phyloP scores from a whole-genome alignment of 2,797 vertebrate species.

The Poeciliopsis infans region DNA sequence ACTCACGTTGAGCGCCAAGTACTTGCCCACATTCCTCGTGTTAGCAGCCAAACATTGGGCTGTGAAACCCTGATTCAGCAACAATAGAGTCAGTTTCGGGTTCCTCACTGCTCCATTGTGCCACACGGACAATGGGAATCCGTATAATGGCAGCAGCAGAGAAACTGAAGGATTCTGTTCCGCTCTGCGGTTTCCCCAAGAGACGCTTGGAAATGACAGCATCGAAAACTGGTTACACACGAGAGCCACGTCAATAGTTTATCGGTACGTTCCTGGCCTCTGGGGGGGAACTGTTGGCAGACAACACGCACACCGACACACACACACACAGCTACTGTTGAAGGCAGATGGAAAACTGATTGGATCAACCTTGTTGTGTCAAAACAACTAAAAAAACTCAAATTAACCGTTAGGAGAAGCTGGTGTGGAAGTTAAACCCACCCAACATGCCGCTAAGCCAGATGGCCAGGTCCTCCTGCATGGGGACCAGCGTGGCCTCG shows the following conservation, averaged over 20 bases:
- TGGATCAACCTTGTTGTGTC: background rate
- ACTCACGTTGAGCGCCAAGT: constrained; percentile 19
- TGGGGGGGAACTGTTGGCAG: constrained; percentile 21
- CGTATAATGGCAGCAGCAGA: constrained; percentile 38
- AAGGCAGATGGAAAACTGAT: background rate
- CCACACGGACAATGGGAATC: constrained; percentile 38
- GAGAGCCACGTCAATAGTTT: constrained; percentile 40
- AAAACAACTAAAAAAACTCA: background rate
- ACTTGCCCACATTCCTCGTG: constrained; percentile 44
- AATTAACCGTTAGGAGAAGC: too few relatives aligned
- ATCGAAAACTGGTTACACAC: constrained; percentile 61
- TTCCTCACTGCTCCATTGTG: constrained; percentile 61
- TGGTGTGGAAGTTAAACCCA: constrained; percentile 62
- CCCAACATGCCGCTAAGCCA: constrained; percentile 93
- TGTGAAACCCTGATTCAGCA: constrained; percentile 18
- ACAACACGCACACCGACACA: constrained; percentile 1
- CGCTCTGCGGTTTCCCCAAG: constrained; percentile 28
- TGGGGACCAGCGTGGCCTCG: constrained; percentile 91
- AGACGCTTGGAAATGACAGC: constrained; percentile 29
- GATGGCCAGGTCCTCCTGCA: constrained; percentile 96
- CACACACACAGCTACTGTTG: background rate
- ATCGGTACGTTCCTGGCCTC: constrained; percentile 38
- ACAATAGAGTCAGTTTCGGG: constrained; percentile 60
- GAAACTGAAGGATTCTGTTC: constrained; percentile 49
- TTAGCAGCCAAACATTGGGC: constrained; percentile 19